Evolutionary conservation across 2,113 vertebrate species (phyloP), one percentile per base, ranked within the genome.

Genomic region (Rhinolophus ferrumequinum): DNA sequence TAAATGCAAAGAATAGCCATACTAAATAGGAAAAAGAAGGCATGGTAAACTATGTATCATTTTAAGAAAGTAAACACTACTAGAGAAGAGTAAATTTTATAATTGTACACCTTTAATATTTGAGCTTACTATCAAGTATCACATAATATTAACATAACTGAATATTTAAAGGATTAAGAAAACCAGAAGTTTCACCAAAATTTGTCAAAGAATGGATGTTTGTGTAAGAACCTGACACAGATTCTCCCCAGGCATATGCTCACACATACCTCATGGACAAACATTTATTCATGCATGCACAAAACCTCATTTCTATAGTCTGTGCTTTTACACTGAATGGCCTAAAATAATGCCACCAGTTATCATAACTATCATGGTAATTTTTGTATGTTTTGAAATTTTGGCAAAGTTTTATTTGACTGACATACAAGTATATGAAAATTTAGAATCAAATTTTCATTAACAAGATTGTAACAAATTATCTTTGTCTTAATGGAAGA

Each of bases 371-470:
- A 41, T 28, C 28, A 44, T 38, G n/a, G 76, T 54, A 92, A 62
- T 60, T 66, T 67, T 77, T 83, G 3, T 62, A 0, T 93, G 6
- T 60, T 90, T 35, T 76, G 50, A 87, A 79, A 82, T 60, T 15
- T 79, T 79, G 8, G 10, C 38, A 91, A 91, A 64, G 88, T 70
- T 6, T 77, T 86, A 73, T 75, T 96, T 93, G 73, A 77, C 16
- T 15, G 8, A 80, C 62, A 13, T 24, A 67, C 47, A 50, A 50
- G 47, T 24, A 72, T 18, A 22, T 5, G 62, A 35, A 33, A 50
- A 85, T 44, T 94, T 52, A 58, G 19, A 88, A 47, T 88, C 3
- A 41, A 60, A 52, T 93, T 69, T 95, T 97, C 50, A 64, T 89
- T 60, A 95, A 33, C 7, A 41, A 91, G 30, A 79, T 95, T 82